Evolutionary conservation across 2,888 invertebrate genomes (phyloP).

Genomic region (Cataglyphis altisquamis): DNA sequence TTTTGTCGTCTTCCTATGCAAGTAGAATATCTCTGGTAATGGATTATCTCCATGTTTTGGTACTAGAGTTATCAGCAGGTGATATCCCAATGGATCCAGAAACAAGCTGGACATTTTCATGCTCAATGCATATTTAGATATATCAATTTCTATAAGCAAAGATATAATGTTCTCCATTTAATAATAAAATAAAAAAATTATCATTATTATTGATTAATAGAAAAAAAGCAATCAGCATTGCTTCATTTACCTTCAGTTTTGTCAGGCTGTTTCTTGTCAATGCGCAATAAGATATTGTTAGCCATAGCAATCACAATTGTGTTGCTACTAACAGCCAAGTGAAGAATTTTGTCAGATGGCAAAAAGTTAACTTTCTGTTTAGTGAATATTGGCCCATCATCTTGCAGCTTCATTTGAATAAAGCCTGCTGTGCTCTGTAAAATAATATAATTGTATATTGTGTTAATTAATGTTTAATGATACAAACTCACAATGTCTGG

Average conservation of each 20-base stretch:
- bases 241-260: conserved; percentile 90
- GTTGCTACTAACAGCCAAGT: conserved; percentile 94
- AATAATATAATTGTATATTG: conserved; percentile 24
- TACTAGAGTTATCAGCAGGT: conserved; percentile 92
- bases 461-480: not conserved
- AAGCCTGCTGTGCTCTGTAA: conserved; percentile 87
- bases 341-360: conserved; percentile 92
- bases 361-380: conserved; percentile 94
- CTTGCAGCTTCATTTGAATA: conserved; percentile 89
- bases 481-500: conserved; percentile 86
- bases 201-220: not conserved
- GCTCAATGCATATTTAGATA: conserved; percentile 89
- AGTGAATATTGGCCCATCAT: conserved; percentile 94
- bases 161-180: conserved; percentile 25
- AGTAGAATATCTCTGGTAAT: conserved; percentile 92
- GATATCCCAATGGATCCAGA: conserved; percentile 95
- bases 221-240: not conserved
- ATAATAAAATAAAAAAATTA: not conserved
- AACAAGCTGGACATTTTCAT: conserved; percentile 90
- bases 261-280: conserved; percentile 93
- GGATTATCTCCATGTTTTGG: conserved; percentile 88
- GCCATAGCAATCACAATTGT: conserved; percentile 94
- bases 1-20: conserved; percentile 92
- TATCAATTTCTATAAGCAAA: conserved; percentile 90
- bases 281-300: conserved; percentile 92